Evolutionary conservation across 1,140 invertebrate species (phyloP).

Genomic region (Aphis craccivora): DNA sequence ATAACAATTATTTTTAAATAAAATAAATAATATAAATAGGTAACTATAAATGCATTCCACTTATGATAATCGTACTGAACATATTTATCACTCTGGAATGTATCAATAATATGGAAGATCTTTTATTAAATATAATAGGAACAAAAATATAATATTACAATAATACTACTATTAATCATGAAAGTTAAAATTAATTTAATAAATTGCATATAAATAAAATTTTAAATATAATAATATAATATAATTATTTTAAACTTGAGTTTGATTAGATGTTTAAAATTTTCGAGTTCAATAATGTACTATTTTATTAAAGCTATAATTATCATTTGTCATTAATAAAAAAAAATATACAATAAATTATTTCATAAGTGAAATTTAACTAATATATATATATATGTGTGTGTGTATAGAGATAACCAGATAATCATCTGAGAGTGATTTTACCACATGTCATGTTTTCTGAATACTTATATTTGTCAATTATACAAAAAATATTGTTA

Average conservation of each 20-base stretch:
- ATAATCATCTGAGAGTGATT: background rate
- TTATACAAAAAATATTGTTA: background rate
- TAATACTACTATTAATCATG: background rate
- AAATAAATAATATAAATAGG: background rate
- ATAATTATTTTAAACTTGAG: background rate
- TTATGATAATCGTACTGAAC: background rate
- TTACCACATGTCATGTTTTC: background rate
- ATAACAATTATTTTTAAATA: background rate
- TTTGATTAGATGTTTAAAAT: background rate
- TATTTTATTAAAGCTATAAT: background rate
- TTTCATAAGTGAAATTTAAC: background rate
- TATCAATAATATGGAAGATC: background rate
- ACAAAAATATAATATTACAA: background rate
- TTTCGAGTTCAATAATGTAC: background rate
- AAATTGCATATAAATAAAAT: background rate
- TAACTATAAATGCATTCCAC: background rate
- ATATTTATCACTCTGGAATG: background rate
- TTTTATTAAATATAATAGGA: background rate
- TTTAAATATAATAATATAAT: background rate
- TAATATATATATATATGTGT: background rate
- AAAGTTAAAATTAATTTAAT: background rate
- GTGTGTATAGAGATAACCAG: background rate
- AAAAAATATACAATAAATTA: background rate
- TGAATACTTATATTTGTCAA: background rate
- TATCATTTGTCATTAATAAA: background rate